Percentiles rank a stretch among this genome's conserved stretches.
phyloP scores from a whole-genome alignment of 2,888 invertebrate genomes.

The Noctua janthe region DNA sequence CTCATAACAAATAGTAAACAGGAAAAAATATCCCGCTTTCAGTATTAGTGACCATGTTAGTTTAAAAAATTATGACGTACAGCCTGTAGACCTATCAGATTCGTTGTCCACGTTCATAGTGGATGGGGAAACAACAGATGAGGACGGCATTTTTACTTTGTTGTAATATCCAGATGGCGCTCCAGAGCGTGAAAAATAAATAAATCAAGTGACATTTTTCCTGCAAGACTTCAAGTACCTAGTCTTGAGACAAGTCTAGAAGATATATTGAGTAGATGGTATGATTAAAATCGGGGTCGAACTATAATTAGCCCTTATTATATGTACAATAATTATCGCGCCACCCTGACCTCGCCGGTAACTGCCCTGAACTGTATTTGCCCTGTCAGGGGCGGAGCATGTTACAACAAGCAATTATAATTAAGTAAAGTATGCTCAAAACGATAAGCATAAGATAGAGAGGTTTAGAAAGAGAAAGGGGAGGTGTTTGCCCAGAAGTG shows the following conservation, averaged over 20 bases:
- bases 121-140: not conserved
- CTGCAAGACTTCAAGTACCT: not conserved
- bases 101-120: not conserved
- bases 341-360: slow-evolving; percentile 12
- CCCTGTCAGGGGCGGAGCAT: slow-evolving; percentile 8
- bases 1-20: not conserved
- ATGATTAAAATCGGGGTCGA: not conserved
- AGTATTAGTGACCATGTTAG: not conserved
- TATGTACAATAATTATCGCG: not conserved
- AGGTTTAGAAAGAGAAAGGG: no score
- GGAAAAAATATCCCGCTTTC: not conserved
- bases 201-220: not conserved
- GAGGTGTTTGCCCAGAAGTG: no score
- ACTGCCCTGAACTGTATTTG: slow-evolving; percentile 33
- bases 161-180: not conserved
- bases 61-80: not conserved
- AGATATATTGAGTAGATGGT: not conserved
- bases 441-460: not conserved
- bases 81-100: not conserved
- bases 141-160: not conserved
- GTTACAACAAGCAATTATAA: not conserved
- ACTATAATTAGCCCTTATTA: slow-evolving; percentile 23
- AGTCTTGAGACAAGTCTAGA: not conserved
- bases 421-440: not conserved
- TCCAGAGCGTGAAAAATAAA: not conserved